Evolutionary conservation across 2,888 invertebrate genomes (phyloP).

Genomic region (Argyresthia albistria): DNA sequence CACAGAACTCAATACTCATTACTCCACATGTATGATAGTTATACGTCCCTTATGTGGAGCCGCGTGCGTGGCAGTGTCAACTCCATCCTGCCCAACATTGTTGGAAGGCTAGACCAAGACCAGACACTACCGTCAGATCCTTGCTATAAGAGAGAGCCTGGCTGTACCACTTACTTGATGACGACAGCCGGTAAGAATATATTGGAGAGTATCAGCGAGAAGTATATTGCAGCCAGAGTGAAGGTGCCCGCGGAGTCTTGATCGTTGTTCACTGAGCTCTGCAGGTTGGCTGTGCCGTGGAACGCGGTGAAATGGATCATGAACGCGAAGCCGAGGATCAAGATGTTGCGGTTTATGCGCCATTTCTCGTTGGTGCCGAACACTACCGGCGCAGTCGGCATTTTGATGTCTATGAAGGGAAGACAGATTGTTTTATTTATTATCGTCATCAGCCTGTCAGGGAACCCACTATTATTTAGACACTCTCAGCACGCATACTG

Average conservation of each 20-base stretch:
- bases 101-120: too few species aligned
- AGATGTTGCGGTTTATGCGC: slow-evolving; percentile 87
- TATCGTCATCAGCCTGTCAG: too few species aligned
- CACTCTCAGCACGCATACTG: too few species aligned
- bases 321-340: slow-evolving; percentile 89
- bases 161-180: slow-evolving; percentile 75
- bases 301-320: slow-evolving; percentile 95
- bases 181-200: slow-evolving; percentile 89
- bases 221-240: slow-evolving; percentile 89
- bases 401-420: slow-evolving; percentile 11
- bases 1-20: too few species aligned
- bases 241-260: slow-evolving; percentile 84
- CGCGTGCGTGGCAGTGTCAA: too few species aligned
- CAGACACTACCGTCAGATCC: too few species aligned
- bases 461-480: too few species aligned
- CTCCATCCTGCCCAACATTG: too few species aligned
- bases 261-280: slow-evolving; percentile 88
- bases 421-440: background rate
- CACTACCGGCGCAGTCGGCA: slow-evolving; percentile 31
- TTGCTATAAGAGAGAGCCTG: too few species aligned
- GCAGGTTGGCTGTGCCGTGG: slow-evolving; percentile 86
- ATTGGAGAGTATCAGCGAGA: slow-evolving; percentile 89
- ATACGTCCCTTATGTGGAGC: too few species aligned
- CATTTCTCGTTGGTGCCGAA: slow-evolving; percentile 76
- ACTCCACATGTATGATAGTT: too few species aligned